These are phyloP conservation scores for Fabriciana adippe DNA, from an alignment of 2,888 invertebrate genomes.

Conservation along the genomic window DNA sequence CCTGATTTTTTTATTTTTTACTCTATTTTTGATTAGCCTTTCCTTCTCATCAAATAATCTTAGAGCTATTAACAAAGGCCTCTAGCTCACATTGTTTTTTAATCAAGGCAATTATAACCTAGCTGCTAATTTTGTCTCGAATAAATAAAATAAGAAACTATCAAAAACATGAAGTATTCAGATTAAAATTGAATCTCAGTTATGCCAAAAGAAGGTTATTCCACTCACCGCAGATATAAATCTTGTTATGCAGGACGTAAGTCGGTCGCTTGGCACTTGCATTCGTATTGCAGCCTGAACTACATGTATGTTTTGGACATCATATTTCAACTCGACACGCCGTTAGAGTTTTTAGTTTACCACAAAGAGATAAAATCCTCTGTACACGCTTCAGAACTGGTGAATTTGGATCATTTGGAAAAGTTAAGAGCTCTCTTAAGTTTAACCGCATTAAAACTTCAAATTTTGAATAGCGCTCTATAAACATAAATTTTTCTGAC, in stretches of 20 bases:
- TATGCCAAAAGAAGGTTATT: background rate
- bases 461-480: background rate
- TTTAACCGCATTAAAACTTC: background rate
- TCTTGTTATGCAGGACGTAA: conserved; percentile 9
- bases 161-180: conserved; percentile 3
- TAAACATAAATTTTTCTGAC: too few species aligned
- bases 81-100: background rate
- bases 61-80: background rate
- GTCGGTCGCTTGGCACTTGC: conserved; percentile 13
- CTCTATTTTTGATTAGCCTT: too few species aligned
- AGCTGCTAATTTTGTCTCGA: background rate
- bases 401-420: conserved; percentile 1
- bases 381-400: background rate
- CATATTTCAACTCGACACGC: conserved; percentile 9
- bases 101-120: background rate
- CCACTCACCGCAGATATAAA: conserved; percentile 2
- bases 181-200: background rate
- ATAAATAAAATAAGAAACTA: background rate
- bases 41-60: too few species aligned
- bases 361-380: background rate
- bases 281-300: conserved; percentile 7
- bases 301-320: background rate
- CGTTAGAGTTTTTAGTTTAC: background rate
- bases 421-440: background rate
- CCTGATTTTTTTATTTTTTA: too few species aligned